Conservation (phyloP, 2,888 invertebrate species). For the Oegoconia quadripuncta region DNA sequence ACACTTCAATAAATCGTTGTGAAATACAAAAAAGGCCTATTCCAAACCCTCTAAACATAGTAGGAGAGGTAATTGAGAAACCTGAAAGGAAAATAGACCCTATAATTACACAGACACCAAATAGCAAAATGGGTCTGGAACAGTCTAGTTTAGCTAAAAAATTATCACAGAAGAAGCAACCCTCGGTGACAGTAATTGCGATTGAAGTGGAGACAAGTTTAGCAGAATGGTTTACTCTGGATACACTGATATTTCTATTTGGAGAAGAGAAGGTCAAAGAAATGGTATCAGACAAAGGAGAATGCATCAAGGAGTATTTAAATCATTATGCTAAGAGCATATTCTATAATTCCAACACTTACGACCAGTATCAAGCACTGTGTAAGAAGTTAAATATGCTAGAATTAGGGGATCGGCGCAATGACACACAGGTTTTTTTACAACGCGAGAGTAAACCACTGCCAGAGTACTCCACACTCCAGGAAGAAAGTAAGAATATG, state of each 20-base stretch:
- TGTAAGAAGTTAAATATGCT: constrained; percentile 81
- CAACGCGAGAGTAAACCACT: constrained; percentile 74
- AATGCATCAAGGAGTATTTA: constrained; percentile 73
- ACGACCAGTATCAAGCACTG: constrained; percentile 78
- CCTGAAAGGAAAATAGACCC: constrained; percentile 59
- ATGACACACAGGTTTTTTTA: constrained; percentile 59
- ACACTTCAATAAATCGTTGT: no score
- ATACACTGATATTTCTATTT: constrained; percentile 80
- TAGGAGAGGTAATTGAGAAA: constrained; percentile 67
- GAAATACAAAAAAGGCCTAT: constrained; percentile 18
- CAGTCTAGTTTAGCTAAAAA: constrained; percentile 27
- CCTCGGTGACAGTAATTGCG: constrained; percentile 49
- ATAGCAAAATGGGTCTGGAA: constrained; percentile 1
- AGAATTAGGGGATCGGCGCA: constrained; percentile 80
- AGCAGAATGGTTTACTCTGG: constrained; percentile 84
- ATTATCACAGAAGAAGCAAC: constrained; percentile 48
- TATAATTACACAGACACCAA: constrained; percentile 36
- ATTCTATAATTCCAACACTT: constrained; percentile 59
- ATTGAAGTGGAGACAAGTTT: constrained; percentile 79
- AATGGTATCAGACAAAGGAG: constrained; percentile 75
- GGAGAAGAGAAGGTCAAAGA: constrained; percentile 80
- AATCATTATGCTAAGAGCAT: constrained; percentile 61
- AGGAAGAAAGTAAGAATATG: constrained; percentile 81
- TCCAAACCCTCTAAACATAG: constrained; percentile 53
- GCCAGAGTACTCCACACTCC: constrained; percentile 80